Base-by-base conservation (phyloP, 2,888 invertebrate species). In the Heliconius sara region DNA sequence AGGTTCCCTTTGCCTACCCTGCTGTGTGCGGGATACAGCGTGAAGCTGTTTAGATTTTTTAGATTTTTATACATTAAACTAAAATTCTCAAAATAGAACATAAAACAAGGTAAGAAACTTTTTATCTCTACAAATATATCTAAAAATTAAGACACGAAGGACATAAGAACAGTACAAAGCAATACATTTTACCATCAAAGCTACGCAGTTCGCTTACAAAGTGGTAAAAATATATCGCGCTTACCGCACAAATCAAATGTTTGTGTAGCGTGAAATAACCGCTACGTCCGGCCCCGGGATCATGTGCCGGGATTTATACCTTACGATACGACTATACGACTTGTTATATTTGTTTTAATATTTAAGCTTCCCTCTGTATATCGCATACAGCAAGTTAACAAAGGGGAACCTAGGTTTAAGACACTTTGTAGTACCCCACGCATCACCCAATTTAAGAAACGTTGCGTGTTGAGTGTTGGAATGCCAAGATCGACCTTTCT, bases 201-300 rank as follows among this genome's bases (percentile, higher is more conserved):
- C 85, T 85, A 85, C 85, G 84, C 81, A 84, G 84, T 85, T 78
- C 81, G 81, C 84, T 86, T 86, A 87, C 88, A 87, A 86, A 87
- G 88, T 87, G 86, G 81, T 84, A 83, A 87, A 86, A 87, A 87
- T 83, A 84, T 84, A 84, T 84, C 81, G 74, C 84, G 80, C 83
- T 79, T 83, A 81, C 84, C 85, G 85, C 83, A 84, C 85, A 87
- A 89, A 89, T 88, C 87, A 88, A 87, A 87, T 88, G 87, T 88
- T 88, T 88, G 88, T 87, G 87, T 86, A 83, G 85, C 88, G 89
- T 89, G 87, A 88, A 89, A 89, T 87, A 86, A 85, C 86, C 84
- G 83, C 73, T n/a, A 57, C 80, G 78, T 82, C 82, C 81, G 81
- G 81, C 75, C 70, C 71, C 72, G 71, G 76, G 82, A 80, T 82